Conservation (phyloP, 2,888 invertebrate species). For the Terebella lapidaria region DNA sequence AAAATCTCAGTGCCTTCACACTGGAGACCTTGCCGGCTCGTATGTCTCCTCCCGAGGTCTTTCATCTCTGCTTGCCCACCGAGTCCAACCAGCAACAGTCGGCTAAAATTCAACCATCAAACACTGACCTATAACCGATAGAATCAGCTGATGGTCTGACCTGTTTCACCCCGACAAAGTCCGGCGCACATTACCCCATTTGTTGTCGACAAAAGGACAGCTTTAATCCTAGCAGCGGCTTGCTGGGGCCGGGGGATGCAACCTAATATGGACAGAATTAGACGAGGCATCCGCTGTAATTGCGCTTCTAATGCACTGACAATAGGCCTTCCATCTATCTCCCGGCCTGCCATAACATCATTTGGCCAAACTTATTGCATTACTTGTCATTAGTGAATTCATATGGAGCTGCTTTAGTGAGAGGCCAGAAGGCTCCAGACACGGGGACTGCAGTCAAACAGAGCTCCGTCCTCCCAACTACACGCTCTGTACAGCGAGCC, state of each 20-base stretch:
- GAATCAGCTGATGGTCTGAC: not conserved
- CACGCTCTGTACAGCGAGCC: too few species aligned
- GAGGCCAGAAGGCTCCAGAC: too few species aligned
- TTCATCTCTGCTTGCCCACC: too few species aligned
- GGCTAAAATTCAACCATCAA: too few species aligned
- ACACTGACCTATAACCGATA: too few species aligned
- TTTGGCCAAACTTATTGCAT: not conserved
- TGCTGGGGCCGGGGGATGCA: not conserved
- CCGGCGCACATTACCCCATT: not conserved
- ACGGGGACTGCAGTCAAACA: too few species aligned
- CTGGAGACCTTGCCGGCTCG: too few species aligned
- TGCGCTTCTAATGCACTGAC: not conserved
- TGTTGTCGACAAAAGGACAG: not conserved
- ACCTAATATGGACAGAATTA: not conserved
- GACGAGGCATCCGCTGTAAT: not conserved
- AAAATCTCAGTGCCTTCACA: too few species aligned
- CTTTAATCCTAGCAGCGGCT: not conserved
- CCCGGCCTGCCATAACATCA: not conserved
- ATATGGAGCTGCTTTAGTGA: too few species aligned
- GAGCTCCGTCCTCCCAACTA: too few species aligned
- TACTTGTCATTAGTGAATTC: not conserved
- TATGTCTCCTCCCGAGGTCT: too few species aligned
- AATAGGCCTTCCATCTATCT: not conserved
- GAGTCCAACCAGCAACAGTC: too few species aligned
- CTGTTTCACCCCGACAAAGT: not conserved